phyloP scores from a whole-genome alignment of 2,888 invertebrate genomes.

The Meteorus cinctellus region DNA sequence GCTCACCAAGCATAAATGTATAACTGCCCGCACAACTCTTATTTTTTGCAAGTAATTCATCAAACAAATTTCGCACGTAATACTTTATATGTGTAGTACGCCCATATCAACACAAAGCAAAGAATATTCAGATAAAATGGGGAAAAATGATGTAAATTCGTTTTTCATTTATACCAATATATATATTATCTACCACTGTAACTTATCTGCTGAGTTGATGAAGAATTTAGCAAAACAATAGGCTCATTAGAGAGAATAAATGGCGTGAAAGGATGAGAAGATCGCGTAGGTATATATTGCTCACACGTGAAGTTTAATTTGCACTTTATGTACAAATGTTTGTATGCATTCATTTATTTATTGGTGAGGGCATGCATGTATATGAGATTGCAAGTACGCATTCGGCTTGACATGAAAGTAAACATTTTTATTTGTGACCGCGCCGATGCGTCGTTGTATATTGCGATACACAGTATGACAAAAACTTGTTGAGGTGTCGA shows the following conservation, averaged over 20 bases:
- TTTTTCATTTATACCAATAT: background rate
- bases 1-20: slow-evolving; percentile 27
- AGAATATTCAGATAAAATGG: background rate
- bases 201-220: background rate
- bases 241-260: background rate
- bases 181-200: background rate
- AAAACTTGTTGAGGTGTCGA: slow-evolving; percentile 45
- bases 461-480: slow-evolving; percentile 18
- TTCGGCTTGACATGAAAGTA: slow-evolving; percentile 10
- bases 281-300: background rate
- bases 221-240: slow-evolving; percentile 5
- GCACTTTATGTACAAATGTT: background rate
- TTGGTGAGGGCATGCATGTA: background rate
- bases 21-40: slow-evolving; percentile 16
- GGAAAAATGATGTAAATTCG: background rate
- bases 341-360: background rate
- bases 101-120: background rate
- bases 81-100: background rate
- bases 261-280: background rate
- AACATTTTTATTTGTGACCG: background rate
- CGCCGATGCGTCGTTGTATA: background rate
- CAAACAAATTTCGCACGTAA: slow-evolving; percentile 33
- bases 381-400: background rate
- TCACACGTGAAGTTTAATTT: background rate
- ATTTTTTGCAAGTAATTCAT: slow-evolving; percentile 32